Evolutionary conservation across 1,140 invertebrate genomes (phyloP).

Genomic region (Philopotamus ludificatus): DNA sequence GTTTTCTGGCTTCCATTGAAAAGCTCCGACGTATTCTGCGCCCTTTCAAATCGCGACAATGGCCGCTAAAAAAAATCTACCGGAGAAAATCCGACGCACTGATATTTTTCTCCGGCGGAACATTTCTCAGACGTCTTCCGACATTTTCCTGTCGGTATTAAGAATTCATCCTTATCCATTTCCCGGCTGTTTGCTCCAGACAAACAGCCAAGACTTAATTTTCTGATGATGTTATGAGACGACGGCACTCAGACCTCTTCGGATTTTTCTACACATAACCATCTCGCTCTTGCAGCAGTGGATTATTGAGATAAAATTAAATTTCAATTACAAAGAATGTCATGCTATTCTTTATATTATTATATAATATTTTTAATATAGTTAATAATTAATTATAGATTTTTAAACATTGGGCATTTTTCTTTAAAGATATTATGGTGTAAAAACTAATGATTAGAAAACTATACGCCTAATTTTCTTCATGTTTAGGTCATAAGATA

Average conservation of each 20-base stretch:
- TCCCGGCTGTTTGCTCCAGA: constrained; percentile 13
- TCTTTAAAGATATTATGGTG: no score
- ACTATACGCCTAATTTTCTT: no score
- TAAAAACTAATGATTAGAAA: no score
- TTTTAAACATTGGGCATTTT: no score
- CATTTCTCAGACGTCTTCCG: constrained; percentile 17
- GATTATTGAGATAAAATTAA: constrained; percentile 19
- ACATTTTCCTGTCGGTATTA: constrained; percentile 19
- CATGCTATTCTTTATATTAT: no score
- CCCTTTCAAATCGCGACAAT: constrained; percentile 6
- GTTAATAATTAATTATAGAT: no score
- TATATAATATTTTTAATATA: no score
- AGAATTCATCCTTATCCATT: constrained; percentile 19
- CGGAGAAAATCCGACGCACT: background rate
- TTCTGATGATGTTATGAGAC: constrained; percentile 25
- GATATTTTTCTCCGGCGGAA: constrained; percentile 6
- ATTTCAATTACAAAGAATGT: no score
- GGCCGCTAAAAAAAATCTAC: background rate
- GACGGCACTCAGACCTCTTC: constrained; percentile 5
- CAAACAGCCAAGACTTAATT: constrained; percentile 29
- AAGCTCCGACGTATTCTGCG: background rate
- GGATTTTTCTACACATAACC: background rate
- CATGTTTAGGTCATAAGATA: no score
- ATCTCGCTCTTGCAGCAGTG: no score
- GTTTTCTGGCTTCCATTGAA: constrained; percentile 3